phyloP scores from a whole-genome alignment of 2,797 vertebrate genomes.

The Tokudaia muenninki region DNA sequence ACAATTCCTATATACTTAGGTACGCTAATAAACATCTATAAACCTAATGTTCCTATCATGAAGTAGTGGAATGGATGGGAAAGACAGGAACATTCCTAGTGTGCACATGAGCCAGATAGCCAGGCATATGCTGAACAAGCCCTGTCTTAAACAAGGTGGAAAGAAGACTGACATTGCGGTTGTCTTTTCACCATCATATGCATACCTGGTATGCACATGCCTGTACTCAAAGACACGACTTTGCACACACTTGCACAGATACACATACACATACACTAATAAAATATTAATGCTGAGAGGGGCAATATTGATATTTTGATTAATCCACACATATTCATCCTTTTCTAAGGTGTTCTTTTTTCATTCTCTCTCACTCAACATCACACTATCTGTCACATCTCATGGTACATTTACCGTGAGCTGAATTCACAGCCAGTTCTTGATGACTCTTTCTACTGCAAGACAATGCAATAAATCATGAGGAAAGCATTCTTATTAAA shows the following conservation, averaged over 20 bases:
- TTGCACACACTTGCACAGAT: not conserved
- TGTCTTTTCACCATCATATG: not conserved
- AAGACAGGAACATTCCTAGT: not conserved
- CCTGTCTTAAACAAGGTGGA: not conserved
- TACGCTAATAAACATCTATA: not conserved
- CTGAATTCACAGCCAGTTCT: conserved; percentile 65
- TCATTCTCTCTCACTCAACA: conserved; percentile 51
- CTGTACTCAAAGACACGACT: not conserved
- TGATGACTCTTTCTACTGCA: conserved; percentile 62
- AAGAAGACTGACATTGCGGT: no score
- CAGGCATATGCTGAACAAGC: not conserved
- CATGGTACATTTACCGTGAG: conserved; percentile 42
- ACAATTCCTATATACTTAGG: not conserved
- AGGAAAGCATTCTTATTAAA: conserved; percentile 67
- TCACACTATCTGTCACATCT: conserved; percentile 49
- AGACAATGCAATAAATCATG: conserved; percentile 74
- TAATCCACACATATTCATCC: not conserved
- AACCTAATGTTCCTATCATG: not conserved
- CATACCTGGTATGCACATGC: not conserved
- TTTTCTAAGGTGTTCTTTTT: not conserved
- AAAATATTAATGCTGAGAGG: not conserved
- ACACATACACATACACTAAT: not conserved
- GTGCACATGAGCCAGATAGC: not conserved
- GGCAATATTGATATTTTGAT: conserved; percentile 12
- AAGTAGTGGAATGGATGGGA: not conserved